Base-by-base conservation (phyloP, 1,140 invertebrate genomes). In the Monomorium pharaonis region DNA sequence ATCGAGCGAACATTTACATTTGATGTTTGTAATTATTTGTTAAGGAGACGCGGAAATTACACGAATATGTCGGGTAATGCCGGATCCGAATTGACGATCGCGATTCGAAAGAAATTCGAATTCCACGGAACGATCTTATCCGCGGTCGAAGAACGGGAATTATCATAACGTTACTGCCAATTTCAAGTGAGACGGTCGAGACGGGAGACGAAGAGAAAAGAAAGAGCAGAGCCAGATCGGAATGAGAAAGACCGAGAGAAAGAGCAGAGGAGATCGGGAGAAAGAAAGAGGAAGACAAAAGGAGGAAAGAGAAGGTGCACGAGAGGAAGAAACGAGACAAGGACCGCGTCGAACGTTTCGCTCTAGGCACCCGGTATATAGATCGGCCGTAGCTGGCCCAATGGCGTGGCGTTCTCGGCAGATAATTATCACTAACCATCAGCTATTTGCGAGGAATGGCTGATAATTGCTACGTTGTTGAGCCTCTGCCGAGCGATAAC, bases 341-440 rank as follows among this genome's bases (percentile, higher is more conserved):
- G 24, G 21, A 47, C 21, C 12, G 16, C 30, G 18, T 56, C 16
- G 47, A 27, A 47, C 4, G 16, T 86, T 89, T 89, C 70, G 69
- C 84, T 88, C 47, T 83, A 91, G 86, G 81, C 92, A 94, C 92
- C 93, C 93, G 92, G 93, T 94, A 94, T 94, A 94, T 94, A 93
- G 91, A 94, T 93, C 86, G 89, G 83, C 85, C 72, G 86, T 89
- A 89, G 91, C 89, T 93, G 91, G 90, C 89, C 91, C 90, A 92
- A 93, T 93, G 94, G 92, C 93, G 92, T 94, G 93, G 93, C 92
- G 92, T 94, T 94, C 94, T 90, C 90, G 92, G 94, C 92, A 94
- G 93, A 95, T 95, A 95, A 95, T 95, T 95, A 95, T 95, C 94
- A 94, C 94, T 95, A 95, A 95, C 94, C 94, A 95, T 95, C 94